A percentile compares a stretch with the other conserved stretches of the same genome.
phyloP scores from a whole-genome alignment of 2,888 invertebrate genomes.

The Campopleginae sp. region DNA sequence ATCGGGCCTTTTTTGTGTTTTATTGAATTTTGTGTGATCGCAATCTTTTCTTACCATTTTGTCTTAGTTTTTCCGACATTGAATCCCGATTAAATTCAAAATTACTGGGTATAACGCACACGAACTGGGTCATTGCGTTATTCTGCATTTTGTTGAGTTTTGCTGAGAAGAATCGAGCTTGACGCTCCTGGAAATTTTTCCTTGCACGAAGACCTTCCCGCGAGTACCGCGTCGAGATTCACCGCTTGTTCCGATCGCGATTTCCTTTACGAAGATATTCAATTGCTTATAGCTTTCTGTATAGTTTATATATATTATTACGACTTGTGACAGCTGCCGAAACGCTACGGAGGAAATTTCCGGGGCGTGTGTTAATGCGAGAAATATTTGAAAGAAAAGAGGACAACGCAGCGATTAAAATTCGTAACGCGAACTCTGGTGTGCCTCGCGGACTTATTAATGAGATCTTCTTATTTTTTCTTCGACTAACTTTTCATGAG shows the following conservation, averaged over 20 bases:
- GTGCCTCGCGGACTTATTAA: conserved; percentile 11
- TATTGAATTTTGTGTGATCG: not conserved
- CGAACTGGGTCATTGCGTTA: not conserved
- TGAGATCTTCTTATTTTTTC: not conserved
- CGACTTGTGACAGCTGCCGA: conserved; percentile 11
- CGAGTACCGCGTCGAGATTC: not conserved
- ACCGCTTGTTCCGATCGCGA: not conserved
- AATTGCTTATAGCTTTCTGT: not conserved
- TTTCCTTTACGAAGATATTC: not conserved
- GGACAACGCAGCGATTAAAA: conserved; percentile 47
- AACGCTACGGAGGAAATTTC: conserved; percentile 31
- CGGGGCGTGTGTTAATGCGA: not conserved
- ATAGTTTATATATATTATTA: not conserved
- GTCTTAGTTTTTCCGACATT: not conserved
- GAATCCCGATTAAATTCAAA: not conserved
- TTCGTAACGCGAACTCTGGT: conserved; percentile 44
- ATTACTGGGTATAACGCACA: not conserved
- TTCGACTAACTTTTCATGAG: not conserved
- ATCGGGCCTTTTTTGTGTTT: not conserved
- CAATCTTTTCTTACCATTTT: not conserved
- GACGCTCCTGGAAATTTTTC: not conserved
- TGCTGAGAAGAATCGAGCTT: not conserved
- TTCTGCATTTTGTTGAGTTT: not conserved
- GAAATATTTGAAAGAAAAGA: conserved; percentile 27
- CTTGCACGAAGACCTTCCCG: not conserved